phyloP scores from a whole-genome alignment of 2,797 vertebrate genomes.

The Gastrophryne carolinensis region DNA sequence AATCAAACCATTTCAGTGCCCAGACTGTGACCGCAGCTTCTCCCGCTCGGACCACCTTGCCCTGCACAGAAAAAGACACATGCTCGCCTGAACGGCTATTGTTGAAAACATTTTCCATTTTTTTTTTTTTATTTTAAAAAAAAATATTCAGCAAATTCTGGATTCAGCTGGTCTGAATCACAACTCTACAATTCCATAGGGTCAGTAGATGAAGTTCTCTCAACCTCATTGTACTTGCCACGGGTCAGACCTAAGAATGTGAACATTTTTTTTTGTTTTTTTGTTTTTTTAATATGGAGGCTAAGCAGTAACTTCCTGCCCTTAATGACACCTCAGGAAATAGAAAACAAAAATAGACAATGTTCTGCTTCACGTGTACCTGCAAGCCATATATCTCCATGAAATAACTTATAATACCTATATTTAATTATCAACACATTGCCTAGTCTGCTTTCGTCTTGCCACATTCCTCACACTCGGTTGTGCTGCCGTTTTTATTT shows the following conservation, averaged over 20 bases:
- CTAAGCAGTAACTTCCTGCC: slow-evolving; percentile 73
- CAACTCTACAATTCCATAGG: slow-evolving; percentile 69
- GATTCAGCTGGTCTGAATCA: slow-evolving; percentile 91
- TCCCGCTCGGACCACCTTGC: slow-evolving; percentile 96
- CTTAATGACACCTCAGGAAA: slow-evolving; percentile 65
- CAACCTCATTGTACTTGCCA: slow-evolving; percentile 68
- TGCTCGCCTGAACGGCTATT: slow-evolving; percentile 79
- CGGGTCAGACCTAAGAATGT: slow-evolving; percentile 92
- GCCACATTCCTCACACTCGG: slow-evolving; percentile 62
- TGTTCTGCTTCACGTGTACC: slow-evolving; percentile 46
- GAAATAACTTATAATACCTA: slow-evolving; percentile 70
- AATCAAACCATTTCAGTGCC: slow-evolving; percentile 98
- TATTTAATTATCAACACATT: slow-evolving; percentile 61
- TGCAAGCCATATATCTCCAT: slow-evolving; percentile 63
- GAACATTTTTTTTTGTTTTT: slow-evolving; percentile 69
- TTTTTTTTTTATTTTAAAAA: slow-evolving; percentile 57
- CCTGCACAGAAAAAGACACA: slow-evolving; percentile 96
- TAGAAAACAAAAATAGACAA: slow-evolving; percentile 68
- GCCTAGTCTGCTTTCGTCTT: slow-evolving; percentile 68
- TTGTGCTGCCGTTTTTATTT: slow-evolving; percentile 48
- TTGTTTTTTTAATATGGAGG: slow-evolving; percentile 63
- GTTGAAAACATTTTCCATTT: background rate
- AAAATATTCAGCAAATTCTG: slow-evolving; percentile 63
- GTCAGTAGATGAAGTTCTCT: slow-evolving; percentile 73
- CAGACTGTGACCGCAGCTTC: slow-evolving; percentile 97